Conservation (phyloP, 2,888 invertebrate genomes). For the Hoplodrina blanda region DNA sequence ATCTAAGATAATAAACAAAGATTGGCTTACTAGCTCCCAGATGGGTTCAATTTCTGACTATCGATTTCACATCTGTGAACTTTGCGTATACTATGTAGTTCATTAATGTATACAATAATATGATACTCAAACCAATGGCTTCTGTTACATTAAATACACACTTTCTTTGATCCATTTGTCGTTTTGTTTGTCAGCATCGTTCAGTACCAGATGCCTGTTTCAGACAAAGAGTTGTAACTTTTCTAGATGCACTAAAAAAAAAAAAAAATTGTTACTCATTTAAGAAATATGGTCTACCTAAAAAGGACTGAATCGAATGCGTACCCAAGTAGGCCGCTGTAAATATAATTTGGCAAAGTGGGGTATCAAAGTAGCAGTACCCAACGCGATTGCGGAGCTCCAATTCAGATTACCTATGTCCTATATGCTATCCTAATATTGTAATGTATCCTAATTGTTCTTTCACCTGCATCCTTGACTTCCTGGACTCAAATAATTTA, state of each 20-base stretch:
- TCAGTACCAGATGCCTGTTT: neutral
- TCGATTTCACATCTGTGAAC: conserved; percentile 11
- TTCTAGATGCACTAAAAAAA: neutral
- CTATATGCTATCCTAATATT: too few relatives aligned
- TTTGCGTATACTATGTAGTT: conserved; percentile 9
- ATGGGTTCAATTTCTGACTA: neutral
- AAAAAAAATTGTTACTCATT: too few relatives aligned
- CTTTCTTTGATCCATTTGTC: conserved; percentile 27
- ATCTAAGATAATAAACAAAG: neutral
- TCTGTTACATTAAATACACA: conserved; percentile 17
- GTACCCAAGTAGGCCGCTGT: too few relatives aligned
- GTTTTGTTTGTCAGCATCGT: conserved; percentile 11
- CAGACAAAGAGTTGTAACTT: neutral
- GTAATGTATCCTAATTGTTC: too few relatives aligned
- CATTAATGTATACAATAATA: conserved; percentile 30
- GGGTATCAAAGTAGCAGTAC: too few relatives aligned
- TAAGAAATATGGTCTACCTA: too few relatives aligned
- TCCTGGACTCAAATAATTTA: too few relatives aligned
- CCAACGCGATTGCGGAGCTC: too few relatives aligned
- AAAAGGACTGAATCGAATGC: too few relatives aligned
- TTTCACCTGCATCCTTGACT: too few relatives aligned
- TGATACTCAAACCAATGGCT: conserved; percentile 29
- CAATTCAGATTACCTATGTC: too few relatives aligned
- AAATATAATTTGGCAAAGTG: too few relatives aligned
- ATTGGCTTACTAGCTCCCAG: neutral